phyloP scores from a whole-genome alignment of 2,797 vertebrate species.

The Notoglanidium macrostoma region DNA sequence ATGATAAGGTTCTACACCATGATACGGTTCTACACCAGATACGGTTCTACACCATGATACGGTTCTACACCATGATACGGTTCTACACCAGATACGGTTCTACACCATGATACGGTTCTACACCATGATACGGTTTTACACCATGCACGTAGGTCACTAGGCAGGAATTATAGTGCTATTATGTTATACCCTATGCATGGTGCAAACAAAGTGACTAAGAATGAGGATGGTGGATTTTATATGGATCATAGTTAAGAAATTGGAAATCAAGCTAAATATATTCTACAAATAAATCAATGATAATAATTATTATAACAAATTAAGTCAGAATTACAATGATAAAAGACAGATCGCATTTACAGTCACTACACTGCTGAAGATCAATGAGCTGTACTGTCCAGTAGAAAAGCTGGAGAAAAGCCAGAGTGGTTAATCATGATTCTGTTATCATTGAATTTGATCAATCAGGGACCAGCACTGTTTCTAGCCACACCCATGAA shows the following conservation, averaged over 20 bases:
- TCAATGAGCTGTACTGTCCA: background rate
- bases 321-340: background rate
- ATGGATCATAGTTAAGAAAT: background rate
- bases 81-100: no score
- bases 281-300: background rate
- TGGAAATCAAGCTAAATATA: background rate
- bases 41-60: no score
- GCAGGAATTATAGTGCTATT: background rate
- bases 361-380: background rate
- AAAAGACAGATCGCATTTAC: background rate
- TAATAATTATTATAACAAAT: background rate
- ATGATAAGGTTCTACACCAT: no score
- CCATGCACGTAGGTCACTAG: background rate
- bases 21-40: no score
- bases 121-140: background rate
- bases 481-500: background rate
- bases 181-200: background rate
- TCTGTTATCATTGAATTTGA: background rate
- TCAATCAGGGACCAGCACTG: background rate
- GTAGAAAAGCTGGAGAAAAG: background rate
- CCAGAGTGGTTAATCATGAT: background rate
- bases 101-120: no score
- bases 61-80: no score
- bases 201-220: background rate
- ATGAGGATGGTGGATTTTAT: background rate